These are phyloP conservation scores for Scotopteryx bipunctaria DNA, from an alignment of 2,888 invertebrate species.

Conservation along the genomic window DNA sequence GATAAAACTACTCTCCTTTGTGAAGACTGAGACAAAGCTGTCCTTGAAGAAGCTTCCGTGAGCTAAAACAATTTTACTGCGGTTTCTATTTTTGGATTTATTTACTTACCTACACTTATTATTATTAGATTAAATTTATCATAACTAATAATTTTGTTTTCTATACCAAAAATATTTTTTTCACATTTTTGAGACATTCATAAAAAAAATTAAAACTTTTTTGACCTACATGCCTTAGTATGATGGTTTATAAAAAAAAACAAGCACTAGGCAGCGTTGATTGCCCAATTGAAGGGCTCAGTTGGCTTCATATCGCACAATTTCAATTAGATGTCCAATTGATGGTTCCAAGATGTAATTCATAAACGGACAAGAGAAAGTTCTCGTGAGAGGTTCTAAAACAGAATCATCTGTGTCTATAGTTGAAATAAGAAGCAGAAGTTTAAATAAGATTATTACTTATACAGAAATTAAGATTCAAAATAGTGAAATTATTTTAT, in stretches of 20 bases:
- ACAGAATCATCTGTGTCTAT: too few relatives aligned
- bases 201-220: background rate
- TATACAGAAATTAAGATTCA: too few relatives aligned
- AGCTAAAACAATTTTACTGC: background rate
- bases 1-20: constrained; percentile 31
- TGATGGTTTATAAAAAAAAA: constrained; percentile 27
- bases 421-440: too few relatives aligned
- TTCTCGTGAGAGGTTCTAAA: constrained; percentile 65
- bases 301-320: constrained; percentile 63
- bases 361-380: constrained; percentile 49
- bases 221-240: background rate
- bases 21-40: constrained; percentile 36
- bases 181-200: background rate
- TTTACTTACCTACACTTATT: too few relatives aligned
- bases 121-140: too few relatives aligned
- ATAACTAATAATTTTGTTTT: background rate
- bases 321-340: constrained; percentile 70
- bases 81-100: too few relatives aligned
- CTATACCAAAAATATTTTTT: background rate
- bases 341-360: constrained; percentile 51
- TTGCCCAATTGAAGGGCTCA: constrained; percentile 38
- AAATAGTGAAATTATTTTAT: too few relatives aligned
- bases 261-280: constrained; percentile 37
- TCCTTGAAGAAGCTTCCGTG: constrained; percentile 27
- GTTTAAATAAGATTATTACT: too few relatives aligned